Base-by-base conservation (phyloP, 92 coral and sea anemone genomes). In the Phenganax marumi region DNA sequence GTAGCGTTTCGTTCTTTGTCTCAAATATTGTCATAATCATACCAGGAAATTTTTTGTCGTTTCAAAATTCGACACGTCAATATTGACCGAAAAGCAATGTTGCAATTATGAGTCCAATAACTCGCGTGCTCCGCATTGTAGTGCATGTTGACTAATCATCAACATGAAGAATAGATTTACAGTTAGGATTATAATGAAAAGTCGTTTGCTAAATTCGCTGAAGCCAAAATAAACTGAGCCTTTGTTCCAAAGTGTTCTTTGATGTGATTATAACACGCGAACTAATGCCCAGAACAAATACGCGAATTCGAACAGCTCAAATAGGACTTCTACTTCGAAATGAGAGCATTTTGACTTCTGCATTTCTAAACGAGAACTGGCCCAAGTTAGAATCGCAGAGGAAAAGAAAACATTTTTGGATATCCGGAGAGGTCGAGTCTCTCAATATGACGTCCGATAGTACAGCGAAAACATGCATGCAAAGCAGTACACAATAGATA, bases 221-320 rank as follows among this genome's bases (percentile, higher is more conserved):
- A 78, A 61, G 63, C 63, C 72, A 78, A 78, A 61, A 62, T 78
- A 78, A 78, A 78, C 73, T 62, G 33, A 17, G 72, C 72, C 73
- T 60, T 78, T 78, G 83, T 78, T 63, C 63, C 73, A 60, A 63
- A 78, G 83, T 78, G 83, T 14, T 78, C 83, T 60, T 78, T 78
- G 83, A 78, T 78, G 61, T 47, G 72, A 78, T 78, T 78, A 78
- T 26, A 21, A 50, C 83, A 78, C 83, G 83, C 70, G 49, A 78
- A 4, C 70, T 63, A 78, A 78, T 60, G 18, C 73, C 72, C 39
- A 46, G 66, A 51, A 56, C 53, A 78, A 78, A 78, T 46, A 78
- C 65, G 26, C 25, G 56, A 76, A 55, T 26, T 47, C 25, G 17
- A 12, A 10, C 17, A 39, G n/a, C 51, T 10, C 10, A 10, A 33